phyloP scores from a whole-genome alignment of 2,888 invertebrate genomes.

The Drosophila rubida region DNA sequence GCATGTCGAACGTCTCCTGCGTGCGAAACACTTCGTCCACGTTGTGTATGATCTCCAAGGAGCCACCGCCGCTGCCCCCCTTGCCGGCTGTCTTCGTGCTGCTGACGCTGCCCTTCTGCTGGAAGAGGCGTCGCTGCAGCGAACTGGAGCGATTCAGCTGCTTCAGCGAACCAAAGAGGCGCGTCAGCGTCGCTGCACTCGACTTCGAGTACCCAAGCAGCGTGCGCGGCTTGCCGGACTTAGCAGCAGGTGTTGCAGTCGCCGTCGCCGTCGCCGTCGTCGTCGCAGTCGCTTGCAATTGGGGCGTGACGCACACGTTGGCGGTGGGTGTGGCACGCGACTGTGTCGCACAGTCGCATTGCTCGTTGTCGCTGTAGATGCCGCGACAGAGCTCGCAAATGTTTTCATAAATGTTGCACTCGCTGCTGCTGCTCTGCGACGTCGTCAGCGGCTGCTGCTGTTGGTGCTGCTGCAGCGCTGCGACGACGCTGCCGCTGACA shows the following conservation, averaged over 20 bases:
- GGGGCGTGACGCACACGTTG: background rate
- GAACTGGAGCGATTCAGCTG: constrained; percentile 66
- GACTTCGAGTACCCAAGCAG: constrained; percentile 58
- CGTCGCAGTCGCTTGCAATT: background rate
- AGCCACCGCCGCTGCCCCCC: constrained; percentile 39
- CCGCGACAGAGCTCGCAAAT: constrained; percentile 82
- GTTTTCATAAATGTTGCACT: constrained; percentile 82
- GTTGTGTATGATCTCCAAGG: constrained; percentile 83
- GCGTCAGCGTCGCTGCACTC: constrained; percentile 66
- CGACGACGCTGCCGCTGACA: constrained; percentile 72
- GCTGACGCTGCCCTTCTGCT: constrained; percentile 18
- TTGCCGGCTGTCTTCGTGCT: constrained; percentile 1
- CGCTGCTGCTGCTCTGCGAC: constrained; percentile 15
- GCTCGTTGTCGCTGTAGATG: constrained; percentile 77
- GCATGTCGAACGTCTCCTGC: constrained; percentile 83
- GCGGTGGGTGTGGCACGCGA: background rate
- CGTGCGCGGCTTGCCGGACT: constrained; percentile 54
- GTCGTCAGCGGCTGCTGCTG: constrained; percentile 6
- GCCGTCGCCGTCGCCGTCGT: background rate
- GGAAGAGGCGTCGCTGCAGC: constrained; percentile 63
- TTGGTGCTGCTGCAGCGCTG: constrained; percentile 42
- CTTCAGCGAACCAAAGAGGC: constrained; percentile 78
- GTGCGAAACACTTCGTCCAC: constrained; percentile 84
- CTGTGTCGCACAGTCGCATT: constrained; percentile 67
- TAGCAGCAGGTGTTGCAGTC: constrained; percentile 8